phyloP scores from a whole-genome alignment of 2,797 vertebrate genomes.

The Parauchenoglanis ngamensis region DNA sequence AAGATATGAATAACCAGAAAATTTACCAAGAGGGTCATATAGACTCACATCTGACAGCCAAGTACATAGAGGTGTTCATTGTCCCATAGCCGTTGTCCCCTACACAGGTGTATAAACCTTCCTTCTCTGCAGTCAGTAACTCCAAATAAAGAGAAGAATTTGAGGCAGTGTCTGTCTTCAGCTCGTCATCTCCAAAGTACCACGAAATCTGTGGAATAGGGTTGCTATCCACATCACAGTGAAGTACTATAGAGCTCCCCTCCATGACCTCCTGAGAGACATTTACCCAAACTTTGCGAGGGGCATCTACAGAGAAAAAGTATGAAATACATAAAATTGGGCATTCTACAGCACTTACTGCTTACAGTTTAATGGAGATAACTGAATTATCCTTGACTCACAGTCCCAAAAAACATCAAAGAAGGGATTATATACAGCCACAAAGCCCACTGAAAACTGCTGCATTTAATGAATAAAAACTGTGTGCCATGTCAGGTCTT shows the following conservation, averaged over 20 bases:
- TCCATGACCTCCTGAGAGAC: conserved; percentile 86
- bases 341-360: background rate
- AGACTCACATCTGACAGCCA: conserved; percentile 87
- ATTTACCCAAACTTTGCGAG: conserved; percentile 85
- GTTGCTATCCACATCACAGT: conserved; percentile 89
- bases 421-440: background rate
- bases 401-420: background rate
- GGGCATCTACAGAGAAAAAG: conserved; percentile 71
- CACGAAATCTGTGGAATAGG: conserved; percentile 81
- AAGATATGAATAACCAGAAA: background rate
- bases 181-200: conserved; percentile 78
- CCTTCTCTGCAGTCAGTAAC: conserved; percentile 75
- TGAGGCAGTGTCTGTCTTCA: conserved; percentile 78
- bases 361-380: background rate
- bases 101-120: conserved; percentile 85
- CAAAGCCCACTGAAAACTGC: background rate
- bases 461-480: background rate
- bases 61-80: conserved; percentile 85
- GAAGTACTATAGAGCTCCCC: conserved; percentile 80
- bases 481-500: background rate
- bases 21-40: background rate
- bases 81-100: conserved; percentile 84
- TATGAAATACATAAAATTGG: background rate
- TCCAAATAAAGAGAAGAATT: conserved; percentile 80
- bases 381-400: background rate